Conservation (phyloP, 2,888 invertebrate genomes). For the Diogma glabrata region DNA sequence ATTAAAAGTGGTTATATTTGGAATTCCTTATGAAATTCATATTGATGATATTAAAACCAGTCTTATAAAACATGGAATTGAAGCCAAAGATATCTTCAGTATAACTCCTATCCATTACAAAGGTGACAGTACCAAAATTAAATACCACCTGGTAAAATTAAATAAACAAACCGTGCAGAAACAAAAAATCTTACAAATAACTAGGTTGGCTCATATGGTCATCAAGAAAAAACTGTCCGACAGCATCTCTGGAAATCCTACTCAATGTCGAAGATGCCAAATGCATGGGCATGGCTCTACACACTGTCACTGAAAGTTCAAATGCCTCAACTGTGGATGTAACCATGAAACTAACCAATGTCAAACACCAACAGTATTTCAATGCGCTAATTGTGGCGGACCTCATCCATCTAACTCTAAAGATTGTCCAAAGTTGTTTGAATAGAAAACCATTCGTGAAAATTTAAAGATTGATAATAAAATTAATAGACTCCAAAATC, state of each 20-base stretch:
- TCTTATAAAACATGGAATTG: too few relatives aligned
- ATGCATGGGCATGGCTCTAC: background rate
- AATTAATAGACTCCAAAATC: too few relatives aligned
- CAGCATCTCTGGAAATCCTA: too few relatives aligned
- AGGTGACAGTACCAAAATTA: background rate
- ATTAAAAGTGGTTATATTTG: background rate
- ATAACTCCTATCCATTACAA: background rate
- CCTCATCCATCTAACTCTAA: background rate
- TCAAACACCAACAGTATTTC: too few relatives aligned
- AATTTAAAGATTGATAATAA: too few relatives aligned
- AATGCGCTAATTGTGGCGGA: background rate
- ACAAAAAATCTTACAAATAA: background rate
- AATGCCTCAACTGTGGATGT: too few relatives aligned
- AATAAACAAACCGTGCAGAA: background rate
- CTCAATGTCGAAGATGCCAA: conserved; percentile 1
- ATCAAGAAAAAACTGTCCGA: too few relatives aligned
- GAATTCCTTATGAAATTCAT: background rate
- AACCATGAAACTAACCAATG: too few relatives aligned
- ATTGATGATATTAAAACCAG: background rate
- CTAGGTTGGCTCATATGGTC: too few relatives aligned
- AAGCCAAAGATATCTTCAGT: too few relatives aligned
- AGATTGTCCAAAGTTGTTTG: too few relatives aligned
- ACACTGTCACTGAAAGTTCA: background rate
- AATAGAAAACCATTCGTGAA: too few relatives aligned
- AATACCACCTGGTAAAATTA: background rate